These are phyloP conservation scores for Leptinotarsa undecemlineata DNA, from an alignment of 1,140 invertebrate genomes.

Conservation along the genomic window DNA sequence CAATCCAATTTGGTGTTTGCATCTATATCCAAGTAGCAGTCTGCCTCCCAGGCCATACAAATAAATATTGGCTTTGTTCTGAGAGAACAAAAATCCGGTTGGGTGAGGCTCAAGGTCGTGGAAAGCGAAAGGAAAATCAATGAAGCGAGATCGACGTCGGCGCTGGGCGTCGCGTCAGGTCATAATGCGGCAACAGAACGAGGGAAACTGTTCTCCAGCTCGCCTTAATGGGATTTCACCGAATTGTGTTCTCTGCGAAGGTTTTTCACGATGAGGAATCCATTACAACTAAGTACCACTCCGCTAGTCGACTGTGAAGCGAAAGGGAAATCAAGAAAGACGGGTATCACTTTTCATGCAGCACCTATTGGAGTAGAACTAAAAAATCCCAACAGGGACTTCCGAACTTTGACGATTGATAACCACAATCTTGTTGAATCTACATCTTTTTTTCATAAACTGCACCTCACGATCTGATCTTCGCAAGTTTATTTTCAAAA, in stretches of 20 bases:
- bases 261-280: not conserved
- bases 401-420: too few relatives aligned
- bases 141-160: not conserved
- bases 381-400: too few relatives aligned
- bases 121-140: slow-evolving; percentile 5
- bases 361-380: too few relatives aligned
- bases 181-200: not conserved
- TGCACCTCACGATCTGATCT: too few relatives aligned
- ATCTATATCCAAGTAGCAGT: not conserved
- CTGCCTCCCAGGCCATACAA: not conserved
- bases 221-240: not conserved
- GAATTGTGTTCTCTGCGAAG: not conserved
- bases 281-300: too few relatives aligned
- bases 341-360: too few relatives aligned
- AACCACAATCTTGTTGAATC: too few relatives aligned
- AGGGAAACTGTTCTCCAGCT: not conserved
- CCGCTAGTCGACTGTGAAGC: too few relatives aligned
- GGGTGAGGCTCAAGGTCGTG: slow-evolving; percentile 1
- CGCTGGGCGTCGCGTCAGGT: not conserved
- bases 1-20: not conserved
- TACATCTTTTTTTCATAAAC: too few relatives aligned
- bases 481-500: too few relatives aligned
- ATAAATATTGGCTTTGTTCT: not conserved
- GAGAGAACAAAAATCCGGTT: slow-evolving; percentile 3
- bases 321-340: too few relatives aligned